Evolutionary conservation across 2,888 invertebrate genomes (phyloP), one percentile per base, ranked within the genome.

Genomic region (Phyllotreta cruciferae): DNA sequence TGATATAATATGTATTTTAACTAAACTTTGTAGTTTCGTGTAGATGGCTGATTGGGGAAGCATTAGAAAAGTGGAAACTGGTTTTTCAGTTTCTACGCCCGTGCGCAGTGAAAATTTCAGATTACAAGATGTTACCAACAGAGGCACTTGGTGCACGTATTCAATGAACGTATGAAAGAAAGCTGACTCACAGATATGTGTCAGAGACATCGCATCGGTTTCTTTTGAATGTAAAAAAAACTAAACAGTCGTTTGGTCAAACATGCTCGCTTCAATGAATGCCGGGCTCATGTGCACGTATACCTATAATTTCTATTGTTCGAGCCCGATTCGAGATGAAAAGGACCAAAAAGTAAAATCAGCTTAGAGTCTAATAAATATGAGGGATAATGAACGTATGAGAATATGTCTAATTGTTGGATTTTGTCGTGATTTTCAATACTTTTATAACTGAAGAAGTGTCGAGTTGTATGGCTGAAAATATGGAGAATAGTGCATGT

Each of bases 111-210:
- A 60, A 53, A 50, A 47, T 60, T 52, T 60, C 9, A 53, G 52
- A 44, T 60, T 36, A 53, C 52, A 37, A 24, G 36, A 41, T 34
- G 38, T 44, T 37, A 35, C 35, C 44, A 50, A 58, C 24, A 60
- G 44, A 60, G 60, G 44, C 52, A 50, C 50, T 58, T 58, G 50
- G 58, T 49, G 38, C 50, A 60, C 52, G 42, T 60, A 52, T 52
- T 45, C 44, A 60, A 52, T 60, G 52, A 60, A 37, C 60, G 60
- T 47, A 60, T 60, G 42, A 53, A 60, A 60, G 60, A 60, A 60
- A 52, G 44, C 60, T 44, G 52, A 42, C 60, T 57, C 41, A 49
- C 47, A 58, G 58, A 50, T 58, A 60, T 60, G 60, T 44, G 24
- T 24, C 24, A 24, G 24, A 52, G 41, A 41, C 41, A 45, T 44